phyloP scores from a whole-genome alignment of 1,140 invertebrate genomes.

The Phenacoccus solenopsis region DNA sequence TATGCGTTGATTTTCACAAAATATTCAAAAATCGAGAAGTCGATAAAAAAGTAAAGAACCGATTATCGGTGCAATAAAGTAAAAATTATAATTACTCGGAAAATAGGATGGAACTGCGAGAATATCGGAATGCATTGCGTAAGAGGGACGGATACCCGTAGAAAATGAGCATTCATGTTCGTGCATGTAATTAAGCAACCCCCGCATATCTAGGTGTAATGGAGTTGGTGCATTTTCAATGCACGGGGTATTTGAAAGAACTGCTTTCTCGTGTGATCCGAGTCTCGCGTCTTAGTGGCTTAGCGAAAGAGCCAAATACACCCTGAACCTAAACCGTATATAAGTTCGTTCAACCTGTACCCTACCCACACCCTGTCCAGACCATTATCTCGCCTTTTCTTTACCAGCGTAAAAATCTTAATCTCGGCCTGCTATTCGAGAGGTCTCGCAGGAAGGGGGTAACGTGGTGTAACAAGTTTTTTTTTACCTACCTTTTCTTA shows the following conservation, averaged over 20 bases:
- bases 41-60: too few species aligned
- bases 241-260: background rate
- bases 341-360: conserved; percentile 13
- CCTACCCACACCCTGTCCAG: background rate
- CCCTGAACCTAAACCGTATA: background rate
- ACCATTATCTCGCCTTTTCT: conserved; percentile 8
- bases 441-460: background rate
- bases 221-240: background rate
- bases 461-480: background rate
- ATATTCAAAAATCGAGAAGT: too few species aligned
- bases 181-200: conserved; percentile 5
- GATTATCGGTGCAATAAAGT: too few species aligned
- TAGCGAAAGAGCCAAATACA: conserved; percentile 8
- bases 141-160: too few species aligned
- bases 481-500: conserved; percentile 13
- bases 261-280: background rate
- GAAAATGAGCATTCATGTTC: background rate
- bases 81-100: too few species aligned
- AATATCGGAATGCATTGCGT: too few species aligned
- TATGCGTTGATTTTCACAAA: too few species aligned
- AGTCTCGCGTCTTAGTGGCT: background rate
- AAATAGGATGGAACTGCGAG: too few species aligned
- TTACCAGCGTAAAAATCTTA: conserved; percentile 7
- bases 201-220: background rate
- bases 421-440: conserved; percentile 6